Evolutionary conservation across 1,140 invertebrate genomes (phyloP), one percentile per base, ranked within the genome.

Genomic region (Drosophila punjabiensis): DNA sequence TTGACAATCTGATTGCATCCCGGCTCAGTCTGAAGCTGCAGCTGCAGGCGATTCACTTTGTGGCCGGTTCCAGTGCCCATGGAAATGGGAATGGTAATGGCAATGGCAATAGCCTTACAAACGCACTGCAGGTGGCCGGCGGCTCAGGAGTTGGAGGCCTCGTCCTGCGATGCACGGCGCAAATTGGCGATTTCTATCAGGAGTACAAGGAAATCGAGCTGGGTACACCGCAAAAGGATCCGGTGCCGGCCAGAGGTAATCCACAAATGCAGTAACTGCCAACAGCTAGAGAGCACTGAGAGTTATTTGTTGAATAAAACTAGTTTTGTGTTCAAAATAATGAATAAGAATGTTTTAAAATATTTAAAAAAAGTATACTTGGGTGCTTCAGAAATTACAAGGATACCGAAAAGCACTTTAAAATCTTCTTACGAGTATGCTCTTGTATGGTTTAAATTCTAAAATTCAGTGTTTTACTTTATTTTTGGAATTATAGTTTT

Each of bases 211-310:
- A 94, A 91, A 92, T 95, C 43, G 93, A 94, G 79, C 90, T 95
- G 76, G 93, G 93, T 37, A 93, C 92, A 60, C 94, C 93, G 66
- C 93, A 94, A 73, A 94, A 93, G 78, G 94, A 95, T 92, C 94
- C 94, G 50, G 92, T 95, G 68, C 94, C 94, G 16, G 94, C 94
- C 62, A 92, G 94, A 94, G 94, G 94, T 95, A 93, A 94, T 93
- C 71, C 62, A 59, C 74, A 76, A 68, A 71, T 68, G 66, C 64
- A 67, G 66, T 58, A 79, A 45, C 50, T 65, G n/a, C 35, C 33
- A 11, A 68, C 18, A 33, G 32, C 30, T 28, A 43, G 9, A 20
- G 10, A 18, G 28, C 76, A 82, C 58, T 73, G 37, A 48, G 2
- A 64, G 50, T 37, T 28, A 50, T 24, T 14, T 2, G 7, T 24